Percentiles rank a stretch among this genome's conserved stretches.
Evolutionary conservation across 2,888 invertebrate genomes (phyloP).

Genomic region (Leptogaster cylindrica): DNA sequence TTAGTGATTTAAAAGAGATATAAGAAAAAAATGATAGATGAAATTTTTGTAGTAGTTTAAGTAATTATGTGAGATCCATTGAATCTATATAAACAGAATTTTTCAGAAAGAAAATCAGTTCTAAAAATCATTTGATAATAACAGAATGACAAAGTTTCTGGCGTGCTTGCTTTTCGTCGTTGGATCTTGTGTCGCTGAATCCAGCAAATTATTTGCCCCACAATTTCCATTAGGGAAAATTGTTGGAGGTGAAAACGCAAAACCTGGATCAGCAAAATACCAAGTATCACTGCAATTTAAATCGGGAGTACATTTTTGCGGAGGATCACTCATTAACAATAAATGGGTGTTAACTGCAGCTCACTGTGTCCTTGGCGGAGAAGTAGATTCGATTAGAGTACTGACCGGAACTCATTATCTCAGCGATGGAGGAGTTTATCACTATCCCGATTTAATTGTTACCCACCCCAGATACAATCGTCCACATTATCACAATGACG

Average conservation of each 20-base stretch:
- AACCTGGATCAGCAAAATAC: constrained; percentile 51
- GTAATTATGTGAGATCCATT: too few species aligned
- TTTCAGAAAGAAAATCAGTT: too few species aligned
- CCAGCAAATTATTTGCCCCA: constrained; percentile 28
- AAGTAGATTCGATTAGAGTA: constrained; percentile 51
- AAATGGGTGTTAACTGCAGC: constrained; percentile 57
- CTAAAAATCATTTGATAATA: background rate
- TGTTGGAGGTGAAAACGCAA: constrained; percentile 43
- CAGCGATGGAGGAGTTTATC: constrained; percentile 51
- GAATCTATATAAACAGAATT: too few species aligned
- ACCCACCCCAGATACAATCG: constrained; percentile 54
- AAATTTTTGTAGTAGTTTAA: too few species aligned
- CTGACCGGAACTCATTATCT: constrained; percentile 57
- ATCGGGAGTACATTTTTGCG: constrained; percentile 57
- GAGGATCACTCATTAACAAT: constrained; percentile 55
- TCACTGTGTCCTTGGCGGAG: constrained; percentile 56
- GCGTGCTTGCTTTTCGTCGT: constrained; percentile 9
- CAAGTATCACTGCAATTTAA: constrained; percentile 57
- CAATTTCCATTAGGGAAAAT: constrained; percentile 32
- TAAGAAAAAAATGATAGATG: too few species aligned
- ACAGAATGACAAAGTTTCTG: background rate
- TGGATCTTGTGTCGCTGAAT: constrained; percentile 19
- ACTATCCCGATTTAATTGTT: constrained; percentile 52
- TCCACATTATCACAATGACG: constrained; percentile 66
- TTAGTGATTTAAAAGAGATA: too few species aligned